Evolutionary conservation across 2,888 invertebrate genomes (phyloP), one percentile per base, ranked within the genome.

Genomic region (Cylloceria caligata): DNA sequence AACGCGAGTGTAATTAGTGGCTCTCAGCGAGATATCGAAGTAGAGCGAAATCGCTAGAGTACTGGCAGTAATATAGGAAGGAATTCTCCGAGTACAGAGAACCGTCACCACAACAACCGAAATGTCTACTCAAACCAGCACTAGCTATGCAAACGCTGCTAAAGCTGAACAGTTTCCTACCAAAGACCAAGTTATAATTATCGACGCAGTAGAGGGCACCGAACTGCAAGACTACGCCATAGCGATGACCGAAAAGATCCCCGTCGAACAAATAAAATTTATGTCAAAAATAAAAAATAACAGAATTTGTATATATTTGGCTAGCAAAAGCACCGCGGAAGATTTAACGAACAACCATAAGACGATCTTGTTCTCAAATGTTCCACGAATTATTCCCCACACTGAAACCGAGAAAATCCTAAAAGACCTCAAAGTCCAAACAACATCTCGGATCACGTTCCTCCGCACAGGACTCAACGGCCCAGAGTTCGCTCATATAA

Each of bases 331-430:
- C 1, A 27, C 57, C 6, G 76, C 81, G 2, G 71, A 81, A 4
- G 36, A 64, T 1, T 27, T 81, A 4, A 47, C 86, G 1, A 36
- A 65, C 36, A 76, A 73, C 4, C 67, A 85, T 47, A 64, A 73
- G 2, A 30, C 7, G 39, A 85, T 80, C 21, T 80, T 85, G 0
- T 9, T 85, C 0, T 87, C 84, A 11, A 88, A 86, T 64, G 83
- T 84, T 0, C 83, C 81, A 52, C 85, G 85, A 4, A 79, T 84
- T 1, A 87, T 85, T 1, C 84, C 86, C 5, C 72, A 86, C 55
- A 49, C 11, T 1, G 39, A 75, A 16, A 73, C 86, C 24, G 76
- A 68, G 68, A 67, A 83, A 24, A 30, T 78, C 19, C n/a, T n/a
- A n/a, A n/a, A n/a, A n/a, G n/a, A n/a, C n/a, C n/a, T n/a, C n/a